Conservation (phyloP, 64 coral and sea anemone species). For the Exaiptasia diaphana region DNA sequence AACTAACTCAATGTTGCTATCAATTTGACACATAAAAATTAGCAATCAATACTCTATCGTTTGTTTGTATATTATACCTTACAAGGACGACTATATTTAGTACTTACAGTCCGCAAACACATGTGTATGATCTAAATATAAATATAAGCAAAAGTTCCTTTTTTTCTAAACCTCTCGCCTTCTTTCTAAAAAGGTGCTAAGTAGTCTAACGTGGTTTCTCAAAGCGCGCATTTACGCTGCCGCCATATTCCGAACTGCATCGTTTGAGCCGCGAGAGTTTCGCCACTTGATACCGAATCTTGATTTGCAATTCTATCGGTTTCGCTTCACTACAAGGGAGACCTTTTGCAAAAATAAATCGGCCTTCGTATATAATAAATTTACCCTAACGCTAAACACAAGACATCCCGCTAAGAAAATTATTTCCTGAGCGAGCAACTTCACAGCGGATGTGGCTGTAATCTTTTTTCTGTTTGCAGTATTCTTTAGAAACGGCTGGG, state of each 20-base stretch:
- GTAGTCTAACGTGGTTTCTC: slow-evolving; percentile 56
- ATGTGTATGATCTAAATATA: too few species aligned
- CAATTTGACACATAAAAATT: slow-evolving; percentile 91
- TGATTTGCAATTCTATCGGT: slow-evolving; percentile 7
- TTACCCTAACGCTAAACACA: slow-evolving; percentile 66
- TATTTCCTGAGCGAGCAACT: slow-evolving; percentile 90
- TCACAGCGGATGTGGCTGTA: slow-evolving; percentile 86
- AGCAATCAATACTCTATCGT: slow-evolving; percentile 66
- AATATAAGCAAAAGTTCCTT: too few species aligned
- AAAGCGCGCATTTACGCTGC: slow-evolving; percentile 43
- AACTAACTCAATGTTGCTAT: slow-evolving; percentile 86
- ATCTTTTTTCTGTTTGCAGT: slow-evolving; percentile 84
- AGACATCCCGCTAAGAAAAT: slow-evolving; percentile 94
- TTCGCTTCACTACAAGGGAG: not conserved
- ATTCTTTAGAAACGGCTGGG: not conserved
- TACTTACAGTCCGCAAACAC: too few species aligned
- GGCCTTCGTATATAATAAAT: slow-evolving; percentile 73
- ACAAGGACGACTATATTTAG: not conserved
- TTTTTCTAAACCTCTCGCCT: not conserved
- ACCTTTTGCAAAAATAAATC: slow-evolving; percentile 29
- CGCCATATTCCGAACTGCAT: not conserved
- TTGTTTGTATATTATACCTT: not conserved
- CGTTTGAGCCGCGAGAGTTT: not conserved
- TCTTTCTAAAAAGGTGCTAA: slow-evolving; percentile 60
- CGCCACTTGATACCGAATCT: not conserved